phyloP scores from a whole-genome alignment of 2,888 invertebrate genomes.

The Drosophila parthenogenetica region DNA sequence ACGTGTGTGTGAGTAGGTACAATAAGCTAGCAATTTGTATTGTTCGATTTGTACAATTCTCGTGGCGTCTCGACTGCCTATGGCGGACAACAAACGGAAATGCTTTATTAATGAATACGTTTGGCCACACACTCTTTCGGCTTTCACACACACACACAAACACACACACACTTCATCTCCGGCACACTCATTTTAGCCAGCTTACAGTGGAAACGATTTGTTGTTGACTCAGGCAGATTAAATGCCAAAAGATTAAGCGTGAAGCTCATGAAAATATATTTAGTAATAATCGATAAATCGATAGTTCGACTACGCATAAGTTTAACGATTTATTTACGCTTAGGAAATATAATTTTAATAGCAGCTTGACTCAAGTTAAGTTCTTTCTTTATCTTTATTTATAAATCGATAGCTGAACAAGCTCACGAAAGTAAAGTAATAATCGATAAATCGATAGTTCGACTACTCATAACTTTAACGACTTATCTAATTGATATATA shows the following conservation, averaged over 20 bases:
- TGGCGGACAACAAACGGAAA: constrained; percentile 42
- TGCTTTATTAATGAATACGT: constrained; percentile 57
- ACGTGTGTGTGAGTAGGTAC: constrained; percentile 1
- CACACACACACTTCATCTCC: background rate
- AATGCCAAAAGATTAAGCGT: background rate
- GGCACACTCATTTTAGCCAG: constrained; percentile 5
- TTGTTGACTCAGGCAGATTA: constrained; percentile 10
- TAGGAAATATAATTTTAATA: too few relatives aligned
- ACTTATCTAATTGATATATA: too few relatives aligned
- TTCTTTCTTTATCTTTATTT: too few relatives aligned
- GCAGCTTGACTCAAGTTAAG: too few relatives aligned
- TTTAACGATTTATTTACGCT: too few relatives aligned
- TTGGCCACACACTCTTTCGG: constrained; percentile 21
- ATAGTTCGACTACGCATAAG: background rate
- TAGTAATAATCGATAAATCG: constrained; percentile 2
- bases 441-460: too few relatives aligned
- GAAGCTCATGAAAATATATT: background rate
- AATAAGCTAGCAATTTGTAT: constrained; percentile 47
- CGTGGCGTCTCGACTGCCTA: constrained; percentile 15
- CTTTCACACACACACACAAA: constrained; percentile 6
- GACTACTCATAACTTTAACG: too few relatives aligned
- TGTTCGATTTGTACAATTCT: constrained; percentile 46
- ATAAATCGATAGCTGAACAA: too few relatives aligned
- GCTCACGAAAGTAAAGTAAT: too few relatives aligned
- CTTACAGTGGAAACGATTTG: constrained; percentile 19